Conservation (phyloP, 1,140 invertebrate species). For the Ephestia elutella region DNA sequence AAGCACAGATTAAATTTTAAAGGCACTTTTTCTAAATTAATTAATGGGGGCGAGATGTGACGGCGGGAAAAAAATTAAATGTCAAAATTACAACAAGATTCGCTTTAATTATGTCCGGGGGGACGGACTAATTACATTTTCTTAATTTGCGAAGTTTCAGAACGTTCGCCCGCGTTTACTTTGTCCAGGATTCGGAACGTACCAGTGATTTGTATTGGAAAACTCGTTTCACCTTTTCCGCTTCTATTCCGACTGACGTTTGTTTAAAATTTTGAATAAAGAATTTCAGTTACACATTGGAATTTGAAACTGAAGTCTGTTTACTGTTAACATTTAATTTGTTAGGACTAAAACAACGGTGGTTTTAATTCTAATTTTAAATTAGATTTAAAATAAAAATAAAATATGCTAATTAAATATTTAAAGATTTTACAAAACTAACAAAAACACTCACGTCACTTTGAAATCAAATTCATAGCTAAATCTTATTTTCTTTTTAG, state of each 20-base stretch:
- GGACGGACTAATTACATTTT: constrained; percentile 64
- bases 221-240: constrained; percentile 12
- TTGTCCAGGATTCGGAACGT: constrained; percentile 32
- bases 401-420: no score
- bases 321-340: no score
- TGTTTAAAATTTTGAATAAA: not conserved
- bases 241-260: not conserved
- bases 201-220: constrained; percentile 25
- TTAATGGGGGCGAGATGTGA: constrained; percentile 57
- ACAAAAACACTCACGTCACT: no score
- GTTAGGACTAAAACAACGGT: no score
- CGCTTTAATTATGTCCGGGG: constrained; percentile 62
- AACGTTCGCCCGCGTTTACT: constrained; percentile 21
- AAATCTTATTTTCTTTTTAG: no score
- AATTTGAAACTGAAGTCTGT: no score
- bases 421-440: no score
- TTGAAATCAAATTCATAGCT: no score
- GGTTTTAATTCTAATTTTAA: no score
- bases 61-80: constrained; percentile 64
- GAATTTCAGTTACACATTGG: not conserved
- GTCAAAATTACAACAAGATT: constrained; percentile 72
- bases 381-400: no score
- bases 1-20: constrained; percentile 66
- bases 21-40: constrained; percentile 63
- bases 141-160: constrained; percentile 67